Base-by-base conservation (phyloP, 2,888 invertebrate species). In the Troides helena region DNA sequence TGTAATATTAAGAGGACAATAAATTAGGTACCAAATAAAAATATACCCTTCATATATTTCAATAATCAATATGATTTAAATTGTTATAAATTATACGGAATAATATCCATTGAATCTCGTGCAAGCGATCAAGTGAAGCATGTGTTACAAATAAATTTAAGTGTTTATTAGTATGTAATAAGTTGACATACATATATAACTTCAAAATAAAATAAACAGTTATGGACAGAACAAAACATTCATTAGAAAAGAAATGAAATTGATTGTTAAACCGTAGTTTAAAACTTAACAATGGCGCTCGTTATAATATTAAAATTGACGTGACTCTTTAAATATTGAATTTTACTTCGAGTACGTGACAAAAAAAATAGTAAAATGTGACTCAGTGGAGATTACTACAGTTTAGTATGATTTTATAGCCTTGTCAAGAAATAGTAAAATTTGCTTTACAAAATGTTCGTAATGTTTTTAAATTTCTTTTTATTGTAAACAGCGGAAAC, bases 301-400 rank as follows among this genome's bases (percentile, higher is more conserved):
- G 62, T 70, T 70, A 70, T 50, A 30, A 70, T 66, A 62, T 65
- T 65, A 62, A 65, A 62, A 69, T 69, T 57, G 62, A 69, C 65
- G 69, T 62, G 57, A 65, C 50, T 36, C 65, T 65, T 62, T 65
- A 36, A 66, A 58, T 58, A 58, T 66, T 66, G 57, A 50, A 53
- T 62, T 70, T 70, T 70, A 70, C 39, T 50, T 62, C 66, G 14
- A 25, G 66, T 70, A 70, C 69, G 69, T 70, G 69, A 70, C 69
- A 70, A 66, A 66, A 65, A 66, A 58, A 64, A 5, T 66, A 62
- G 58, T 62, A 58, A 65, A 67, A 65, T 58, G 46, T 66, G 62
- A 70, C 50, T 62, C 58, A 62, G 50, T 66, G 66, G 21, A 68
- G 58, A 68, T 63, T 30, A 68, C 59, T 30, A 59, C 62, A 59